Base-by-base conservation (phyloP, 2,113 vertebrate genomes). In the Lutjanus erythropterus region DNA sequence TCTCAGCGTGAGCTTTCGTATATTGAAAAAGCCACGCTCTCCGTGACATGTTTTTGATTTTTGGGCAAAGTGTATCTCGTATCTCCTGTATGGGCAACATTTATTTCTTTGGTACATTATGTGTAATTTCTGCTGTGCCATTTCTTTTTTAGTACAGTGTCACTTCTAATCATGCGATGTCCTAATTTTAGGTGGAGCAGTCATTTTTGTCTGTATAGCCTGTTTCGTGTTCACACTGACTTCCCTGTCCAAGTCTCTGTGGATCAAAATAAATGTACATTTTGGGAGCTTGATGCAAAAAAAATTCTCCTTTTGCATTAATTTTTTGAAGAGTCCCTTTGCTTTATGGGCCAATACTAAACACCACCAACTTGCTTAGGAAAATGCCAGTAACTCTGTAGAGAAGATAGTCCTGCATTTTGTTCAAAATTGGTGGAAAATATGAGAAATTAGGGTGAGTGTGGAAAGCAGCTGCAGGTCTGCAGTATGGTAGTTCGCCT, bases 381-480 rank as follows among this genome's bases (percentile, higher is more conserved):
- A n/a, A n/a, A n/a, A n/a, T n/a, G n/a, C n/a, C 18, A 31, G 29
- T 21, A 59, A 41, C 18, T 33, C 14, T 25, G 19, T 19, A 31
- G 29, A 21, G 37, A 50, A 50, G 11, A 6, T 47, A 71, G 3
- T 9, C 7, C 27, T 5, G 6, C 6, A 64, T 49, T 16, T 35
- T 44, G 21, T 50, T 66, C 9, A 9, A 2, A 18, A 25, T 25
- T 15, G 15, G 46, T 44, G 6, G 15, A 15, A 44, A 58, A 42
- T 1, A 3, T 8, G 8, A 6, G 12, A 33, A 70, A 56, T 25
- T 15, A 27, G 7, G 2, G 12, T 29, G 8, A 29, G 11, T 37
- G 56, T 42, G n/a, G 55, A 42, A 82, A 74, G 58, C 11, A 3
- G 16, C 37, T 58, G 10, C 41, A 72, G 6, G 31, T 46, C 15